Base-by-base conservation (phyloP, 2,888 invertebrate genomes). In the Xylophagus ater region DNA sequence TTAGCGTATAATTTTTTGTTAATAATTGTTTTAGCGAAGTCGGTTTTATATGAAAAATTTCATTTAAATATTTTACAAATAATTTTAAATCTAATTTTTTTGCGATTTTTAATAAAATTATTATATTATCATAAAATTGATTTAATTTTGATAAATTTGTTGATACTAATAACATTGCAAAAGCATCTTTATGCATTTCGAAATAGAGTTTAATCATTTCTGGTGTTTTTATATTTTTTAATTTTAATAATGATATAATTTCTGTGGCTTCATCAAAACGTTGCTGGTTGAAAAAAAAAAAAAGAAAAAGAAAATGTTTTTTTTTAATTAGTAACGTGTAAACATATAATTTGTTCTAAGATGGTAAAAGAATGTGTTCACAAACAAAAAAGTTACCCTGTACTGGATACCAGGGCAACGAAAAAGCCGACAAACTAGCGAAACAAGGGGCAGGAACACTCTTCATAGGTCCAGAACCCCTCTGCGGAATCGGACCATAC, bases 201-300 rank as follows among this genome's bases (percentile, higher is more conserved):
- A 41, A 33, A 4, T 36, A 20, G 7, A 23, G 9, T 12, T 33
- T n/a, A 14, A 37, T 24, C 8, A 23, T 33, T 7, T 18, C 7
- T 21, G 28, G 26, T 13, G 23, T 37, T 10, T 12, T 9, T 1
- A 28, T 12, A 9, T 20, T 9, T 10, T 33, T 33, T 13, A 23
- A 15, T 9, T 37, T 15, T 13, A 41, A 12, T 19, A 37, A 8
- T n/a, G 37, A 29, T 10, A 41, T 4, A 21, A 41, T 23, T 34
- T 17, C 23, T 3, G 23, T 7, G 4, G 23, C 24, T 18, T 41
- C 37, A 2, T 26, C 28, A 17, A 14, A 41, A 9, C 17, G 20
- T 24, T 23, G 19, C 41, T 41, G 41, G 4, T 37, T 37, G 9
- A 9, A 25, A 35, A 20, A 24, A 30, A 31, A 21, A 4, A 14